phyloP scores from a whole-genome alignment of 2,888 invertebrate species.

The Drosophila subsilvestris region DNA sequence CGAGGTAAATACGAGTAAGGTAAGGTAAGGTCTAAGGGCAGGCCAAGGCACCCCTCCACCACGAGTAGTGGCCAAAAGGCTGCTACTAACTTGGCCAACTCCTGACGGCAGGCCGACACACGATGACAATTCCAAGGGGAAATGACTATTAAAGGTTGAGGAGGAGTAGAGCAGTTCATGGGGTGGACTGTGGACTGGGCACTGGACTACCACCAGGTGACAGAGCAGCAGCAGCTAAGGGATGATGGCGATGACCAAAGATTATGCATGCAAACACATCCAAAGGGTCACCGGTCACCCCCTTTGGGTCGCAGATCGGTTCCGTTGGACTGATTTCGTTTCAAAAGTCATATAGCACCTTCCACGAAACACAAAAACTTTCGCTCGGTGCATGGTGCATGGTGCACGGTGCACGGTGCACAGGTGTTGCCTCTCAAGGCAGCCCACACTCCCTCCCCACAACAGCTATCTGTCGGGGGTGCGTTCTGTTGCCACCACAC shows the following conservation, averaged over 20 bases:
- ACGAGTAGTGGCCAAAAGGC: neutral
- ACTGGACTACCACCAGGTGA: conserved; percentile 71
- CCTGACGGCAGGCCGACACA: conserved; percentile 42
- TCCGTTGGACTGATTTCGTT: conserved; percentile 78
- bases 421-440: conserved; percentile 79
- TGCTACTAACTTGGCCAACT: conserved; percentile 41
- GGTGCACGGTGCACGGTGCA: conserved; percentile 28
- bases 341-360: conserved; percentile 80
- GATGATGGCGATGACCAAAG: conserved; percentile 75
- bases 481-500: conserved; percentile 17
- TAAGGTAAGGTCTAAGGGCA: neutral
- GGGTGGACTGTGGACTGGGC: conserved; percentile 25
- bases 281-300: conserved; percentile 39
- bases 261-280: conserved; percentile 75
- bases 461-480: conserved; percentile 34
- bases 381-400: neutral
- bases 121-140: conserved; percentile 76
- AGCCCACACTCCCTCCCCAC: conserved; percentile 22
- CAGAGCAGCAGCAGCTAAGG: conserved; percentile 48
- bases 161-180: conserved; percentile 1
- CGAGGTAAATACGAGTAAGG: conserved; percentile 35
- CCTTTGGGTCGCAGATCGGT: conserved; percentile 48
- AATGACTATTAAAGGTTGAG: conserved; percentile 62
- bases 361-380: conserved; percentile 14
- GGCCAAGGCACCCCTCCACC: conserved; percentile 27